A percentile compares a stretch with the other conserved stretches of the same genome.
These are phyloP conservation scores for Vombatus ursinus DNA, from an alignment of 2,113 vertebrate genomes.

Conservation along the genomic window DNA sequence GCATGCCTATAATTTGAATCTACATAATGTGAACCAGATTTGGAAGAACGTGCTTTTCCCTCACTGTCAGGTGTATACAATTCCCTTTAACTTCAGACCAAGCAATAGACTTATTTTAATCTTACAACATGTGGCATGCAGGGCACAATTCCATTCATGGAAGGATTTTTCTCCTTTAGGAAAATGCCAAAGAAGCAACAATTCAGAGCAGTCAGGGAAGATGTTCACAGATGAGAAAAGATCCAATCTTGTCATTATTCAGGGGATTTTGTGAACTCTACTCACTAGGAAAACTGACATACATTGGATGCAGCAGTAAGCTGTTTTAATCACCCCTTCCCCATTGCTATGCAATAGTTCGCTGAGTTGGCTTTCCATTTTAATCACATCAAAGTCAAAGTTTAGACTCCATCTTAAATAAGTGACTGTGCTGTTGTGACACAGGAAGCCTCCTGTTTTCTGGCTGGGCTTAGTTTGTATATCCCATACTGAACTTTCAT, in stretches of 20 bases:
- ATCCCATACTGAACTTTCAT: background rate
- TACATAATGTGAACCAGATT: constrained; percentile 4
- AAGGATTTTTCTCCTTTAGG: constrained; percentile 28
- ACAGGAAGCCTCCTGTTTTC: background rate
- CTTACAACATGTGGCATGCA: background rate
- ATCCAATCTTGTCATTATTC: background rate
- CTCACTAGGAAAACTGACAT: constrained; percentile 3
- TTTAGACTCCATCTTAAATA: constrained; percentile 10
- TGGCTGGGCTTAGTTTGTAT: background rate
- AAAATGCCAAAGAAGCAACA: constrained; percentile 33
- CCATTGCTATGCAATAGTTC: background rate
- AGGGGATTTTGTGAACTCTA: constrained; percentile 15
- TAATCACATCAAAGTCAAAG: background rate
- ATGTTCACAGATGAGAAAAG: background rate
- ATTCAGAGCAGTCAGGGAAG: background rate
- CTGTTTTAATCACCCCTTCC: constrained; percentile 15
- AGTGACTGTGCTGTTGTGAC: background rate
- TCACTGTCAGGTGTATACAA: constrained; percentile 24
- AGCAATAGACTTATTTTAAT: background rate
- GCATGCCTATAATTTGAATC: constrained; percentile 45
- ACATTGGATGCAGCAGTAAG: background rate
- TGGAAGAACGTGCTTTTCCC: constrained; percentile 14
- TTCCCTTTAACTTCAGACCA: constrained; percentile 7
- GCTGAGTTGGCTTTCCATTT: background rate
- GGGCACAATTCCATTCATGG: background rate